These are phyloP conservation scores for Penaeus chinensis DNA, from an alignment of 1,140 invertebrate genomes.

Conservation along the genomic window DNA sequence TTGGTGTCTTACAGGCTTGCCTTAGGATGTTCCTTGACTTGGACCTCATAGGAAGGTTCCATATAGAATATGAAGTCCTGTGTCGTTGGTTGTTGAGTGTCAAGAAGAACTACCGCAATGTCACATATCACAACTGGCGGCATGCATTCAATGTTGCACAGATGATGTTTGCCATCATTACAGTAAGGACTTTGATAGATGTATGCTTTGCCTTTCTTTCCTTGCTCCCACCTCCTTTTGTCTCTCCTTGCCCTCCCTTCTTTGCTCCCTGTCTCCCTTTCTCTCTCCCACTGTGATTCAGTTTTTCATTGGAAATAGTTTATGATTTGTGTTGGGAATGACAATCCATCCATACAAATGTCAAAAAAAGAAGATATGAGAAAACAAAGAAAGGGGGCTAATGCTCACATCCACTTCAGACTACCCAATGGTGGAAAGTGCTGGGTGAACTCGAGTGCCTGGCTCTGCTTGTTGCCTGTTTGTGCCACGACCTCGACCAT, in stretches of 20 bases:
- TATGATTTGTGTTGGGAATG: no score
- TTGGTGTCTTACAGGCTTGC: constrained; percentile 76
- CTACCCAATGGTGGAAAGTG: constrained; percentile 91
- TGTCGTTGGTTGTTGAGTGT: constrained; percentile 93
- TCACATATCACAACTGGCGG: constrained; percentile 97
- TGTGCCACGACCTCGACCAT: constrained; percentile 97
- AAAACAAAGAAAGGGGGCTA: neutral
- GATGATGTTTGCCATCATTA: constrained; percentile 95
- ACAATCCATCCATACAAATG: no score
- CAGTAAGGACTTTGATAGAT: constrained; percentile 72
- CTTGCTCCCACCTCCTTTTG: no score
- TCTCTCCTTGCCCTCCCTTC: no score
- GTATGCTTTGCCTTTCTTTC: neutral
- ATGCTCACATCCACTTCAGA: constrained; percentile 71
- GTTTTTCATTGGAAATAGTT: no score
- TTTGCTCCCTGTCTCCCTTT: no score
- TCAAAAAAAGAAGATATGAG: neutral
- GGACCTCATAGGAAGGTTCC: constrained; percentile 89
- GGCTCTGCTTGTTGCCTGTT: constrained; percentile 92
- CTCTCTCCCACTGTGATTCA: no score
- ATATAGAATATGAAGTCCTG: constrained; percentile 89
- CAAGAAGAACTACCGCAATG: constrained; percentile 96
- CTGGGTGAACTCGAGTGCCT: constrained; percentile 93
- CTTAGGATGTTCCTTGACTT: constrained; percentile 91
- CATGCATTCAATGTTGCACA: constrained; percentile 96